Conservation (phyloP, 2,113 vertebrate species). For the Zingel zingel region DNA sequence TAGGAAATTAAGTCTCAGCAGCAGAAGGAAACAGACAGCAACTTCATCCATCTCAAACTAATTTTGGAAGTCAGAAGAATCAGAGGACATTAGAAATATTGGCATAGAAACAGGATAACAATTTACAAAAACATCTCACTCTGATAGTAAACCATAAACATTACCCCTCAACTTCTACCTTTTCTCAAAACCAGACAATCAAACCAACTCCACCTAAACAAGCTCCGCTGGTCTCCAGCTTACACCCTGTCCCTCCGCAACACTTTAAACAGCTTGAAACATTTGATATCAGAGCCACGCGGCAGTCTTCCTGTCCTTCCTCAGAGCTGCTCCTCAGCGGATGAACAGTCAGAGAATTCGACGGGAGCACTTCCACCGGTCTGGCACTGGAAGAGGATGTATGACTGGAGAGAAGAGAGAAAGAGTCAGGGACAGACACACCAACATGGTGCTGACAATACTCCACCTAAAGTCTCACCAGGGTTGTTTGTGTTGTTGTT, state of each 20-base stretch:
- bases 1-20: too few species aligned
- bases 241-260: background rate
- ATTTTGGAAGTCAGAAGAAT: background rate
- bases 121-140: background rate
- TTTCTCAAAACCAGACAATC: background rate
- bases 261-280: background rate
- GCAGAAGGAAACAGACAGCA: background rate
- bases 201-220: background rate
- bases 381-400: background rate
- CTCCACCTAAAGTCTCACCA: background rate
- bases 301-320: background rate
- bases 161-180: background rate
- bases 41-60: background rate
- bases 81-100: background rate
- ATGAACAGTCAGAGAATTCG: background rate
- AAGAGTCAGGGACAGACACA: background rate
- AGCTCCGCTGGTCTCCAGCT: background rate
- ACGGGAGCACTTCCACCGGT: background rate
- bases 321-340: background rate
- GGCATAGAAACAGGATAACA: background rate
- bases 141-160: background rate
- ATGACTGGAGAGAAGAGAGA: slow-evolving; percentile 10
- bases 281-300: background rate
- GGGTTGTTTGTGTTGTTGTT: background rate
- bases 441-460: background rate